Evolutionary conservation across 2,113 vertebrate genomes (phyloP), one percentile per base, ranked within the genome.

Genomic region (Aspiorhynchus laticeps): DNA sequence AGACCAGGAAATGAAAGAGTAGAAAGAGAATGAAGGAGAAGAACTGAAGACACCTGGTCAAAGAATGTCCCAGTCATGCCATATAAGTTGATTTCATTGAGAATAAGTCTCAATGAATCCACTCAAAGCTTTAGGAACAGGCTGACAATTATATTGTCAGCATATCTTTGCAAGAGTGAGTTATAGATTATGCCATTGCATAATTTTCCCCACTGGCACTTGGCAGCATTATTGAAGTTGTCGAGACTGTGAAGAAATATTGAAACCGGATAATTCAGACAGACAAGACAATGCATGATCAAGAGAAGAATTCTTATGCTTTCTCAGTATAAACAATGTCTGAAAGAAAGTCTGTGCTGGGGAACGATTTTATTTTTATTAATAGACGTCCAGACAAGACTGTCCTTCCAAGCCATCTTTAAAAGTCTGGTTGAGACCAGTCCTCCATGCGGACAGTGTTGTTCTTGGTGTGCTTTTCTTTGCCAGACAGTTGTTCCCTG

Each of bases 401-500:
- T 41, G 21, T 28, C 76, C n/a, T 46, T 43, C 38, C 74, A 69
- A 7, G 43, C 69, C 1, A 48, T 75, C 38, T 33, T 86, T 80
- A 33, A 38, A 36, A 33, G 38, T 38, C 56, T 61, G n/a, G 53
- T 75, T 82, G 38, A 48, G 28, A 14, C 33, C 33, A 24, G 38
- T 26, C 53, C 69, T 43, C 36, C 11, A 26, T 24, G 26, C 1
- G 41, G 43, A 82, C 65, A 75, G 11, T 24, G 85, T 56, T 86
- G 61, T 76, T 85, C 71, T 85, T 38, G 31, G 53, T 69, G 9
- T 63, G 77, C 63, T 83, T 73, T 81, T 84, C n/a, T 69, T 53
- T 43, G 67, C 84, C 76, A 89, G 88, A 78, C 85, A 69, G 74
- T 59, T 36, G 65, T 80, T 86, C 80, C 83, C 87, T 78, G 69